Evolutionary conservation across 2,888 invertebrate genomes (phyloP), one percentile per base, ranked within the genome.

Genomic region (Cenopis cana): DNA sequence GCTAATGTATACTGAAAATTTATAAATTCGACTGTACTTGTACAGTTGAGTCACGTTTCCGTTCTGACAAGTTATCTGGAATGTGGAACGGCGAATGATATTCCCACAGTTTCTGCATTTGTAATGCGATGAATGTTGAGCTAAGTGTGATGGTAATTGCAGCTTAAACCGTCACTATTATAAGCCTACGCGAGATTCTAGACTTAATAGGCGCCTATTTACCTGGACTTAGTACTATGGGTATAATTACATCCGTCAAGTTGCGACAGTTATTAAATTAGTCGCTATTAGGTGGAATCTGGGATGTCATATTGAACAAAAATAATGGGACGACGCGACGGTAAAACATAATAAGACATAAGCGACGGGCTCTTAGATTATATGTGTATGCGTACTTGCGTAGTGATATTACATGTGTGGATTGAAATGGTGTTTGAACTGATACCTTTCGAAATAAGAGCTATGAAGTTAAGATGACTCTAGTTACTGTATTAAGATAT

Each of bases 61-160:
- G 91, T 81, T 85, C 78, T 74, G 82, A 83, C 89, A 77, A 85
- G 86, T 90, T 91, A 91, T 90, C 90, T 83, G 82, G 88, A 86
- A 89, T 89, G 89, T 90, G 85, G 86, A 82, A 78, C 86, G 79
- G 79, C 78, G 76, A 80, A 78, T 80, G 85, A 86, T 88, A 85
- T 88, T 89, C 85, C 84, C 83, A 86, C 84, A 80, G 73, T 78
- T 80, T 80, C 81, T 81, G 80, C 80, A 80, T 83, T 85, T 81
- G 73, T 81, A 83, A 81, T 83, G 74, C 69, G 73, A 73, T 76
- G 76, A 78, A 76, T 76, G 75, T 73, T 77, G 77, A 74, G 67
- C 73, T 60, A 65, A 57, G 64, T 67, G 68, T 64, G 60, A 68
- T 38, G 38, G 75, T 76, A 73, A 73, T 72, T 56, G 62, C 65